These are phyloP conservation scores for Pseudopipra pipra DNA, from an alignment of 2,113 vertebrate species.

Conservation along the genomic window DNA sequence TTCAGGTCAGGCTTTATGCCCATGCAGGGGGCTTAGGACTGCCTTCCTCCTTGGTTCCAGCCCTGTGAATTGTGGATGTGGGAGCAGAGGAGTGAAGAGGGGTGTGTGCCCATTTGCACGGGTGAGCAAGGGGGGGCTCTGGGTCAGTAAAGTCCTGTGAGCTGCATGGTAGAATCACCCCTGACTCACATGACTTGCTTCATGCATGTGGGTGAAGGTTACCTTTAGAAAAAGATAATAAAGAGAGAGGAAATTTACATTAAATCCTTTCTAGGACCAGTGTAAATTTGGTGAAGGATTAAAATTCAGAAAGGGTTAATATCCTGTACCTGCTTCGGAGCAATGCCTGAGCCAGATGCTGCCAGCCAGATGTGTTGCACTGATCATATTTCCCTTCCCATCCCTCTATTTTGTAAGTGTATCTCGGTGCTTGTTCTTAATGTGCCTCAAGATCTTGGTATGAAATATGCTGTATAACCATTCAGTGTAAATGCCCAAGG, in stretches of 20 bases:
- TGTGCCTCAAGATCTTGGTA: neutral
- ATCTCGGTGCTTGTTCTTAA: neutral
- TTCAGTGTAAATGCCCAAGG: neutral
- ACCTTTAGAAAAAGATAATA: neutral
- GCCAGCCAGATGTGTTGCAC: neutral
- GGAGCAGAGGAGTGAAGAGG: neutral
- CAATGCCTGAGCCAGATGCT: neutral
- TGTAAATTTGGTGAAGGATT: neutral
- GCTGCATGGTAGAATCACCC: neutral
- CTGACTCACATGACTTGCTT: neutral
- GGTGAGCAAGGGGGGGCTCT: neutral
- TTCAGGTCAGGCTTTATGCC: neutral
- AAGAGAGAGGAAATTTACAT: neutral
- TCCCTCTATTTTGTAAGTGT: neutral
- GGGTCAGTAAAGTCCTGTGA: neutral
- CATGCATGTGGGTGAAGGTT: neutral
- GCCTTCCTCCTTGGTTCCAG: neutral
- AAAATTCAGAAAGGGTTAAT: neutral
- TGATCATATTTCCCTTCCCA: neutral
- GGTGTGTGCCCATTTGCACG: accelerated
- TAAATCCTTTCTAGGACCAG: neutral
- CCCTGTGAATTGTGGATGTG: neutral
- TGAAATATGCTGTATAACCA: neutral
- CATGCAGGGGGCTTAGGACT: neutral
- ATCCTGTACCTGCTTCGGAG: neutral